Evolutionary conservation across 2,113 vertebrate species (phyloP).

Genomic region (Sorex fumeus): DNA sequence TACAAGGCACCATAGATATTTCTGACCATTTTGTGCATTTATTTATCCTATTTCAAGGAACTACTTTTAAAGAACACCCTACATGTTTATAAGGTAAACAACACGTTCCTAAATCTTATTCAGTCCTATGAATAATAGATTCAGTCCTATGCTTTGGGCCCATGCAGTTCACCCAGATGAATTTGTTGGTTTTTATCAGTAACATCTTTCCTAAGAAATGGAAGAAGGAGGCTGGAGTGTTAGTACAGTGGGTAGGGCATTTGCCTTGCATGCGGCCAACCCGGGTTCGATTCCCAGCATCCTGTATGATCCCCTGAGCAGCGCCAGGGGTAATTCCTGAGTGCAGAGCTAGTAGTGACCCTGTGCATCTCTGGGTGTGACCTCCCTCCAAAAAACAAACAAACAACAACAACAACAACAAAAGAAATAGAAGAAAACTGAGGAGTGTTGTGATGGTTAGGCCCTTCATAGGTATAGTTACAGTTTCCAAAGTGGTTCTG

Average conservation of each 20-base stretch:
- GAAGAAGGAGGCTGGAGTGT: background rate
- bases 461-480: no score
- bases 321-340: no score
- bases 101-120: background rate
- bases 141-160: background rate
- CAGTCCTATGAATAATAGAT: background rate
- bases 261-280: no score
- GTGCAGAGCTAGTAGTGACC: no score
- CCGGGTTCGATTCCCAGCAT: no score
- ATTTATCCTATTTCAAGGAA: background rate
- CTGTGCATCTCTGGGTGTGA: no score
- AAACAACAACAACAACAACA: no score
- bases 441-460: background rate
- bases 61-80: background rate
- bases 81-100: background rate
- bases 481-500: background rate
- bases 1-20: background rate
- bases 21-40: background rate
- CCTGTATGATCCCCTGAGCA: no score
- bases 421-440: background rate
- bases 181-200: constrained; percentile 20
- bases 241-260: no score
- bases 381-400: no score
- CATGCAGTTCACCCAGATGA: background rate
- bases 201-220: constrained; percentile 24